Base-by-base conservation (phyloP, 2,888 invertebrate species). In the Aquatica leii region DNA sequence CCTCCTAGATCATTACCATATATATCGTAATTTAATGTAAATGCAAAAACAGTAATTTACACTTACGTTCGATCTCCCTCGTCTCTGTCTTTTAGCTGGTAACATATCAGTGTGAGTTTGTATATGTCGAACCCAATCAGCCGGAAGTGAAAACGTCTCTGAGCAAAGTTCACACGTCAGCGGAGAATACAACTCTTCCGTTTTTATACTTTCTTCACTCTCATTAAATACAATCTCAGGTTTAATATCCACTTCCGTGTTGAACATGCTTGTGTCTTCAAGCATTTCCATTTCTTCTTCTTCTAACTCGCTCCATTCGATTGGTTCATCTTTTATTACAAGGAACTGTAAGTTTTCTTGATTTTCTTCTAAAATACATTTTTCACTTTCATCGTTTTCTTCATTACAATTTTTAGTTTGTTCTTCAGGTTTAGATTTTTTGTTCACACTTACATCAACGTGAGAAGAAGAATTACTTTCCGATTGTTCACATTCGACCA, bases 111-210 rank as follows among this genome's bases (percentile, higher is more conserved):
- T 89, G 80, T 94, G 94, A 1, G 87, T 87, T 82, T 93, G 91
- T 77, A 93, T 90, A 80, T 94, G 94, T 31, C 90, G 86, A 68
- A 93, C 92, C 91, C 93, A 92, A 65, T 91, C 91, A 12, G 89
- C 92, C 60, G 93, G 93, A 74, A 91, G 85, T 57, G 90, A 89
- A 82, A 93, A 94, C 68, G 91, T 90, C 83, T 92, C 91, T 74
- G 92, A 90, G 80, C 94, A 94, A 77, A 93, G 84, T 80, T 94
- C 93, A 81, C 94, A 94, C 9, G 91, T 88, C 70, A 93, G 82
- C 43, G 92, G 91, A 18, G 92, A 91, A 79, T 91, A 93, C 57
- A 87, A 81, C 52, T 88, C 87, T 64, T 87, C 86, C 61, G 86
- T 78, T 11, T 79, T 79, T 24, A 6, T 24, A 6, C 24, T 24